These are phyloP conservation scores for Felis catus DNA, from an alignment of 2,113 vertebrate genomes.

Conservation along the genomic window DNA sequence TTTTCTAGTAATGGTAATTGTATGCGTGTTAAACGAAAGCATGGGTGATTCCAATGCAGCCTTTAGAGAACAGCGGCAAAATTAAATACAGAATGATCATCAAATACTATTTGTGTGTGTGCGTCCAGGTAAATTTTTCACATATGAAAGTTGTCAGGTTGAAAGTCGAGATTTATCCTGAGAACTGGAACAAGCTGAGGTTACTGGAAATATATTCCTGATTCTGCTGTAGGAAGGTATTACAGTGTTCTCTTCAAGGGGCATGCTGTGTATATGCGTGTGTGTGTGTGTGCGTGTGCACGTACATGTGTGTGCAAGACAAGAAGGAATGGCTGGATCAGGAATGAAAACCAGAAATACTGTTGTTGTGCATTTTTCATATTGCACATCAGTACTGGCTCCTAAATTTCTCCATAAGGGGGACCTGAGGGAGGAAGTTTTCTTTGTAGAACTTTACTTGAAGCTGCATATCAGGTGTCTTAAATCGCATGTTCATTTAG, in stretches of 20 bases:
- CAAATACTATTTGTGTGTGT: neutral
- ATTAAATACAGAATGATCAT: neutral
- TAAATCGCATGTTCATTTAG: too few relatives aligned
- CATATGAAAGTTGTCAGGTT: neutral
- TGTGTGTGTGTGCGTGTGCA: too few relatives aligned
- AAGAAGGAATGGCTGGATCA: neutral
- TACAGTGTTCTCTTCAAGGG: too few relatives aligned
- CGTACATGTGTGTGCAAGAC: neutral
- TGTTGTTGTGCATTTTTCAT: accelerated
- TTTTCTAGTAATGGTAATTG: slow-evolving; percentile 33
- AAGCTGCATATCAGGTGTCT: neutral
- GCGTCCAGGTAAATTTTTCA: neutral
- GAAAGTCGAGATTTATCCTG: neutral
- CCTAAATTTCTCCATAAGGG: neutral
- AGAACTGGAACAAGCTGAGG: neutral
- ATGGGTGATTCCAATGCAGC: slow-evolving; percentile 26
- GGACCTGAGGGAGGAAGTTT: accelerated
- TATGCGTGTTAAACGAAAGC: slow-evolving; percentile 28
- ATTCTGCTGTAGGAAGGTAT: too few relatives aligned
- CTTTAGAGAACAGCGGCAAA: neutral
- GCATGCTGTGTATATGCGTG: accelerated
- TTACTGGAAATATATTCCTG: neutral
- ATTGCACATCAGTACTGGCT: neutral
- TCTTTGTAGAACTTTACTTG: neutral
- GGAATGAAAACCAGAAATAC: neutral